Percentiles rank a stretch among this genome's conserved stretches.
These are phyloP conservation scores for Sphenopsis melanotis DNA, from an alignment of 2,797 vertebrate species.

Conservation along the genomic window DNA sequence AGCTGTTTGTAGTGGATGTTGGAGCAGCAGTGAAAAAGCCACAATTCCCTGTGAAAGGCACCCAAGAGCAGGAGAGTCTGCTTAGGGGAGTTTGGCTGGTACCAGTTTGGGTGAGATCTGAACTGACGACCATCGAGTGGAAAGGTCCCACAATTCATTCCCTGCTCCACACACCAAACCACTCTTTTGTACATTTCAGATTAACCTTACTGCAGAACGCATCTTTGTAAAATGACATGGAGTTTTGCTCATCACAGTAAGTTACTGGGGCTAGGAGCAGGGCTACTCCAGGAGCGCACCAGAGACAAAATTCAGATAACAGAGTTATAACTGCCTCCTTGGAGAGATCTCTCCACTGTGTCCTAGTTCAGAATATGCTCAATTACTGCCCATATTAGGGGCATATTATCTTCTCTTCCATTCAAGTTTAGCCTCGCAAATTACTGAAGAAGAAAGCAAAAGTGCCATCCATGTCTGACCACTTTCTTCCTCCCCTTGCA, in stretches of 20 bases:
- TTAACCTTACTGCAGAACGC: background rate
- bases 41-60: background rate
- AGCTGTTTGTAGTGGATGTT: background rate
- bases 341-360: background rate
- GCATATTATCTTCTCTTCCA: background rate
- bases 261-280: background rate
- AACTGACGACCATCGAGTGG: background rate
- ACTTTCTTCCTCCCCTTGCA: background rate
- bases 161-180: background rate
- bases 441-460: background rate
- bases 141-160: background rate
- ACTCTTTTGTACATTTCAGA: background rate
- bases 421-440: rapidly evolving
- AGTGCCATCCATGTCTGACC: background rate
- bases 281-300: background rate
- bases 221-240: rapidly evolving
- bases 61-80: background rate
- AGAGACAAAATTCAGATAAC: background rate
- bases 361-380: background rate
- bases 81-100: background rate
- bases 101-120: background rate
- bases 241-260: background rate
- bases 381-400: background rate
- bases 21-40: background rate
- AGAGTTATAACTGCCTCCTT: background rate